A percentile compares a stretch with the other conserved stretches of the same genome.
phyloP scores from a whole-genome alignment of 1,140 invertebrate species.

The Pseudomyrmex sp. region DNA sequence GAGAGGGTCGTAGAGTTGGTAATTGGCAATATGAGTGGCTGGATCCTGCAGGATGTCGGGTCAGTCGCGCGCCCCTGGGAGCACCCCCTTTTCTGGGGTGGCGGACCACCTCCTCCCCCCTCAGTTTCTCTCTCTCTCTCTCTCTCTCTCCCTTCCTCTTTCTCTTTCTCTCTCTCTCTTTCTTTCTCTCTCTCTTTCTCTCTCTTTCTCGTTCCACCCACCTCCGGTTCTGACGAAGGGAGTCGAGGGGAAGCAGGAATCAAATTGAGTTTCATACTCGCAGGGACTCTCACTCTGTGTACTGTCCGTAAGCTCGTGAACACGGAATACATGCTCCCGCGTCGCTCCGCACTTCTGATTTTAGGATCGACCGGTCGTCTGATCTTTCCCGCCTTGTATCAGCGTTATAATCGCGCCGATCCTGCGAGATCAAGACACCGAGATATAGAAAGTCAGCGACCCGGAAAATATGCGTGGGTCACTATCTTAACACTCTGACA shows the following conservation, averaged over 20 bases:
- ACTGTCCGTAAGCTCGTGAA: constrained; percentile 63
- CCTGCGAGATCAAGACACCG: not conserved
- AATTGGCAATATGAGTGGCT: constrained; percentile 85
- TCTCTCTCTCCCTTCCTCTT: constrained; percentile 58
- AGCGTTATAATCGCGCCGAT: constrained; percentile 38
- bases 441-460: not conserved
- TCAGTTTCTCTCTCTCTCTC: constrained; percentile 25
- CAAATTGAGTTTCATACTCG: constrained; percentile 84
- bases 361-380: constrained; percentile 56
- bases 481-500: too few relatives aligned
- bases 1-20: constrained; percentile 83
- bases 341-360: constrained; percentile 71
- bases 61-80: constrained; percentile 84
- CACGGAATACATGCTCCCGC: constrained; percentile 50
- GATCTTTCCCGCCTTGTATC: constrained; percentile 8
- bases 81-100: constrained; percentile 79
- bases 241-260: constrained; percentile 79
- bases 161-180: constrained; percentile 56
- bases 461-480: not conserved
- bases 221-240: constrained; percentile 70
- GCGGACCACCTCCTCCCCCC: constrained; percentile 65
- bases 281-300: constrained; percentile 77
- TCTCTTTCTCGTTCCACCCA: constrained; percentile 68
- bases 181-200: constrained; percentile 37
- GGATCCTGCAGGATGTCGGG: constrained; percentile 83